Base-by-base conservation (phyloP, 1,140 invertebrate species). In the Zaprionus taronus region DNA sequence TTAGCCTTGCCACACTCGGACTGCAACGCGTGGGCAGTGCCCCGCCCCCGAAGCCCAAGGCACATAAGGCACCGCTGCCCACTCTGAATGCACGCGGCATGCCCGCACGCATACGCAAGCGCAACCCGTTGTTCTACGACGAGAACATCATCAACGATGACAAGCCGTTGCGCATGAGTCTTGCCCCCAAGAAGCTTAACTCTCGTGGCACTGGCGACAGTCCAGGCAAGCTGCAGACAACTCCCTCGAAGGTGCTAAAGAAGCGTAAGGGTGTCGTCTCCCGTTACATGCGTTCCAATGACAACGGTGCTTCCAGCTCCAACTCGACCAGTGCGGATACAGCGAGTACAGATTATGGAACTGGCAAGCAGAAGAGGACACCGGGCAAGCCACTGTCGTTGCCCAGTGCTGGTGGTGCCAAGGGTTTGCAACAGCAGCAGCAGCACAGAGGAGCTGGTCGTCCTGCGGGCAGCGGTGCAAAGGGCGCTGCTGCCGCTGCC, bases 61-160 rank as follows among this genome's bases (percentile, higher is more conserved):
- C 94, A 38, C 95, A 95, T 41, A 95, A 95, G 70, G 95, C 96
- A 84, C 96, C 95, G 1, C 94, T 96, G 11, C 95, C 96, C 91
- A 95, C 96, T 66, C 92, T 98, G 2, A 98, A 98, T 93, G 95
- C 96, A 11, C 94, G 97, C 92, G 97, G 97, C 55, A 97, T 97
- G 96, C 97, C 98, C 58, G 96, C 96, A 3, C 94, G 98, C 72
- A 98, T 98, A 65, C 94, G 97, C 60, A 98, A 98, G 93, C 97
- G 97, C 89, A 99, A 98, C 93, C 95, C 95, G 85, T 94, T 98
- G 55, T 98, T 98, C 93, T 98, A 96, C 93, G 97, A 98, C 93
- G 97, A 98, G 93, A 96, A 98, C 91, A 95, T 98, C 86, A 96
- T 98, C 44, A 98, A 97, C 93, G 94, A 95, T 56, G 96, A 95